phyloP scores from a whole-genome alignment of 2,113 vertebrate species.

The Petroica traversi region DNA sequence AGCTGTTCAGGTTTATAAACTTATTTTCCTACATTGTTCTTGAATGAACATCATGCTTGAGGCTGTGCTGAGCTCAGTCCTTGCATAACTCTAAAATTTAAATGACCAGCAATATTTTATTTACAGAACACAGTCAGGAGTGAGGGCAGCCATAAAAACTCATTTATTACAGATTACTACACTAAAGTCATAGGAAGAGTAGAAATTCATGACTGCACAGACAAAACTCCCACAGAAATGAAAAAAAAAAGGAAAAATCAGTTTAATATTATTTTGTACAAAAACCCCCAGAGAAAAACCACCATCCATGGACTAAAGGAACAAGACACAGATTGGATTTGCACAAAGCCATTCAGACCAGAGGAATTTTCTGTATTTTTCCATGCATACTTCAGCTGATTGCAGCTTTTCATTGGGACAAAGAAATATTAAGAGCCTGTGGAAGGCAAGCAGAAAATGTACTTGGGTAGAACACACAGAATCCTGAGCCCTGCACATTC shows the following conservation, averaged over 20 bases:
- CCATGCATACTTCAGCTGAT: neutral
- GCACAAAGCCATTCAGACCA: neutral
- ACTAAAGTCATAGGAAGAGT: neutral
- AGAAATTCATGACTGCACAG: neutral
- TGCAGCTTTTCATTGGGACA: neutral
- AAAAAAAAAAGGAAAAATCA: neutral
- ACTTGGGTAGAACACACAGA: neutral
- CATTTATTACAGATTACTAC: neutral
- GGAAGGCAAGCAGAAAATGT: neutral
- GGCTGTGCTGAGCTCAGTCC: neutral
- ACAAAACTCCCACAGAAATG: neutral
- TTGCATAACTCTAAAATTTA: neutral
- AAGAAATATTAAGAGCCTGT: neutral
- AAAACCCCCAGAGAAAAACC: neutral
- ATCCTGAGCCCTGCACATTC: neutral
- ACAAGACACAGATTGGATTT: neutral
- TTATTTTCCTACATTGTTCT: neutral
- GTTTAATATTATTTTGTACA: neutral
- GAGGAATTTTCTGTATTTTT: neutral
- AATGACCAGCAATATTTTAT: neutral
- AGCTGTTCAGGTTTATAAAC: neutral
- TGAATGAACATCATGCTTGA: neutral
- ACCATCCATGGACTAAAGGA: neutral
- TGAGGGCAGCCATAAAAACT: neutral
- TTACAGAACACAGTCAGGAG: neutral